Percentiles rank a stretch among this genome's conserved stretches.
Conservation (phyloP, 2,113 vertebrate species). For the Forbesichthys agassizii region DNA sequence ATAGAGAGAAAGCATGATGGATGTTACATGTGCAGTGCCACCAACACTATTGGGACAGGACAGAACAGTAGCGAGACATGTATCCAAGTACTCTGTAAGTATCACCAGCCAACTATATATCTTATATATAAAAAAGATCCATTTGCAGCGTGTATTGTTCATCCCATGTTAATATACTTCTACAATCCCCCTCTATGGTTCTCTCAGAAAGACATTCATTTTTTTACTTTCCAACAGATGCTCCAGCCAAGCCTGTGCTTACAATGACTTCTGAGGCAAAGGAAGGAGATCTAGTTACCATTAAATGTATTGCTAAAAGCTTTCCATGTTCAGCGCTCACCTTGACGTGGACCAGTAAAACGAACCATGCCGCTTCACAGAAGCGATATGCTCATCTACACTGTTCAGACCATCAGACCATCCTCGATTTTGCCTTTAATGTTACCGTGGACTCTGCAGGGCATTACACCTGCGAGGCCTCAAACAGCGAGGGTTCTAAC, state of each 20-base stretch:
- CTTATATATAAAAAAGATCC: background rate
- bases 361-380: background rate
- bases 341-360: constrained; percentile 4
- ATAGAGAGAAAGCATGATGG: constrained; percentile 16
- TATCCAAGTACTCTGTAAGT: constrained; percentile 47
- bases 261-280: constrained; percentile 5
- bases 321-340: constrained; percentile 1
- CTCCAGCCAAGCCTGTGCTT: constrained; percentile 19
- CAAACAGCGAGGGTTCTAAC: constrained; percentile 23
- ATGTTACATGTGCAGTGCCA: constrained; percentile 29
- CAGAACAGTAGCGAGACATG: background rate
- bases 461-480: constrained; percentile 23
- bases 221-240: constrained; percentile 23
- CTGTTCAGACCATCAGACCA: background rate
- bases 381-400: background rate
- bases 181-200: background rate
- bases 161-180: background rate
- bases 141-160: background rate
- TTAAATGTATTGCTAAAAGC: constrained; percentile 36
- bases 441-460: constrained; percentile 4
- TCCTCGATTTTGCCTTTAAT: background rate
- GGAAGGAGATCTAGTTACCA: constrained; percentile 10
- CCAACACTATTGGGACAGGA: constrained; percentile 12
- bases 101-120: background rate
- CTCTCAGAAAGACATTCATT: background rate